Evolutionary conservation across 2,888 invertebrate species (phyloP), one percentile per base, ranked within the genome.

Genomic region (Malacosoma neustria): DNA sequence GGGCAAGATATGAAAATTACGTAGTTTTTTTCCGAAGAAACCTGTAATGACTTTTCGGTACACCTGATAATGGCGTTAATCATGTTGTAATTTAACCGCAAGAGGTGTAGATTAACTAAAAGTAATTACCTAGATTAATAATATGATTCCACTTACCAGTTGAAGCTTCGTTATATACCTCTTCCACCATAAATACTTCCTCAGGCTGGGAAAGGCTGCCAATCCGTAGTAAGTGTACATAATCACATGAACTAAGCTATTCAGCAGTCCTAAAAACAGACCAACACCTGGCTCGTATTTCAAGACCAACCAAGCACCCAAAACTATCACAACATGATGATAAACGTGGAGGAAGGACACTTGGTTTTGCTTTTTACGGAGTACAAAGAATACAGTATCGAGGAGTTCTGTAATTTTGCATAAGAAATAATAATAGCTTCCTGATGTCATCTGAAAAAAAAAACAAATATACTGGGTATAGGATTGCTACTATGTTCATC

Each of bases 331-430:
- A 0, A 90, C 84, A 64, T 96, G 96, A 68, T 96, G 96, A 62
- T 95, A 95, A 1, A 96, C 92, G 62, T 96, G 96, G 31, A 96
- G 88, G 60, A 94, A 93, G 0, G 94, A 89, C 0, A 96, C 90
- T 70, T 96, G 96, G 29, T 89, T 54, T 84, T 87, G 46, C 72
- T 84, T 64, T 72, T 96, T 96, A n/a, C 96, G 88, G 45, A 95
- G 73, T 3, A 96, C 93, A 70, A 96, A 96, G 77, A 96, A 95
- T 2, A 93, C 89, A 0, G 93, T 93, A 57, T 93, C 93, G 36
- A 92, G 53, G 0, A 93, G 81, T 60, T 93, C 93, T 0, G 91
- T 75, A 5, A 93, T 67, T 71, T 93, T 93, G 3, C 91, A 90
- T 41, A 91, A 73, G 62, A 91, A 91, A 61, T 92, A 93, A 61